These are phyloP conservation scores for human DNA, from an alignment of 2,113 vertebrate species.

Conservation along the genomic window GRCh38 chr5:27127501-27128000, in stretches of 20 bases:
- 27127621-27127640: background rate
- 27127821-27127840: background rate
- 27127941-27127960: background rate
- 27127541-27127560: background rate
- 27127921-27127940: background rate
- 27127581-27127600: background rate
- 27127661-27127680: background rate
- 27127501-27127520: slow-evolving; percentile 42
- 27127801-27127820: background rate
- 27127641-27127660: background rate
- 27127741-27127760: background rate
- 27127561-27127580: background rate
- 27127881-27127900: background rate
- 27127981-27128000: background rate
- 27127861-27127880: background rate
- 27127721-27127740: background rate
- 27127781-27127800: background rate
- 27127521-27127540: slow-evolving; percentile 13
- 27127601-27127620: background rate
- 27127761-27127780: background rate
- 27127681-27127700: background rate
- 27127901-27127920: background rate
- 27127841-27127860: background rate
- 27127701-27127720: background rate
- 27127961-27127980: background rate